Conservation (phyloP, 2,888 invertebrate species). For the Troglohyphantes excavatus region DNA sequence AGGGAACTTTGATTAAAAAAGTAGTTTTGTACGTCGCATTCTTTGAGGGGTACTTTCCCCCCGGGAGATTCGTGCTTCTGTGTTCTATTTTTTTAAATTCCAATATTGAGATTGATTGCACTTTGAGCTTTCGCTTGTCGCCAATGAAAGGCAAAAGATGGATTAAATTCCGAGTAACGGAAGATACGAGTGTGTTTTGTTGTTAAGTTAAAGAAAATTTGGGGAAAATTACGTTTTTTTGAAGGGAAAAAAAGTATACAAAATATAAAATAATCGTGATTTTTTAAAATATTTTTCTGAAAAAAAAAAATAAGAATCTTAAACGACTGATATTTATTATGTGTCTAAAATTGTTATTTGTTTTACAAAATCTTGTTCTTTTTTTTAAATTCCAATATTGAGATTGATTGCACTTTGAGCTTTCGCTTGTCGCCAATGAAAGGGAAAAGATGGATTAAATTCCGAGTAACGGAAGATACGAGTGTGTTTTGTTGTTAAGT, state of each 20-base stretch:
- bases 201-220: constrained; percentile 29
- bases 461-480: constrained; percentile 18
- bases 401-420: constrained; percentile 61
- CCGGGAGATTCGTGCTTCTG: constrained; percentile 25
- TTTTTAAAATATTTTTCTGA: too few species aligned
- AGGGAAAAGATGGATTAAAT: constrained; percentile 58
- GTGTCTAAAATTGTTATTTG: too few species aligned
- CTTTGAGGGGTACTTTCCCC: constrained; percentile 6
- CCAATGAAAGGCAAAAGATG: constrained; percentile 53
- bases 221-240: too few species aligned
- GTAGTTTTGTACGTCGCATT: not conserved
- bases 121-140: constrained; percentile 45
- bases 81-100: not conserved
- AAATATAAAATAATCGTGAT: too few species aligned
- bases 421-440: constrained; percentile 43
- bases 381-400: constrained; percentile 23
- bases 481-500: constrained; percentile 31
- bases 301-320: too few species aligned
- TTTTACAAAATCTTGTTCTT: too few species aligned
- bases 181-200: constrained; percentile 22
- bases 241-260: too few species aligned
- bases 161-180: constrained; percentile 47
- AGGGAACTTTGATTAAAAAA: constrained; percentile 9
- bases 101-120: constrained; percentile 58
- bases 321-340: too few species aligned